These are phyloP conservation scores for Drosophila arawakana DNA, from an alignment of 1,140 invertebrate species.

Conservation along the genomic window DNA sequence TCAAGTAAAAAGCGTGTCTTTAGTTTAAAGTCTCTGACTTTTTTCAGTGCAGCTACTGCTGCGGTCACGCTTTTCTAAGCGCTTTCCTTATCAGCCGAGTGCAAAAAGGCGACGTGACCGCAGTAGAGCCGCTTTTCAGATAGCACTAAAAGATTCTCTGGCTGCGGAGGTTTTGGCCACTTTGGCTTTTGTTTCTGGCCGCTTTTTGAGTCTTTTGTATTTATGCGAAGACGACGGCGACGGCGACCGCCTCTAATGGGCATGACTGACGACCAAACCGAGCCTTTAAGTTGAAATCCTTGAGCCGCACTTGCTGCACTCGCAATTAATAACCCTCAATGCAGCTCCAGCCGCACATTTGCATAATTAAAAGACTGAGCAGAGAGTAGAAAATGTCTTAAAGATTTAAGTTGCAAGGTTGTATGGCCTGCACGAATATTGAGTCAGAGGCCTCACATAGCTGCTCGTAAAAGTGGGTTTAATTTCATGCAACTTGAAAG, in stretches of 20 bases:
- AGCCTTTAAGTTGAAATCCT: constrained; percentile 38
- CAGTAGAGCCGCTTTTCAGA: constrained; percentile 64
- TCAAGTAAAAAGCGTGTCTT: no score
- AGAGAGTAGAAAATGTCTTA: constrained; percentile 35
- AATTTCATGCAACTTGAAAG: constrained; percentile 79
- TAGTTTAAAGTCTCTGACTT: no score
- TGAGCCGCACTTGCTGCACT: constrained; percentile 36
- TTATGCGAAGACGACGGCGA: constrained; percentile 7
- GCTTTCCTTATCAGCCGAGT: constrained; percentile 69
- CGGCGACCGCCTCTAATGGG: constrained; percentile 59
- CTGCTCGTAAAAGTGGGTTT: constrained; percentile 72
- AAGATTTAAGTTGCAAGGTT: constrained; percentile 58
- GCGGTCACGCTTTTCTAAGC: constrained; percentile 81
- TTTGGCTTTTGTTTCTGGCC: constrained; percentile 53
- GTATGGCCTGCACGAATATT: not conserved
- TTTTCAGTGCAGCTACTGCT: constrained; percentile 9
- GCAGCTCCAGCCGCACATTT: constrained; percentile 66
- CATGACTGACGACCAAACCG: constrained; percentile 45
- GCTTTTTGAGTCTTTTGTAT: constrained; percentile 39
- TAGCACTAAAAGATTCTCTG: constrained; percentile 75
- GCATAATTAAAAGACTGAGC: constrained; percentile 71
- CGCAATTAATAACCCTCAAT: constrained; percentile 74
- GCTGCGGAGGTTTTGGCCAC: constrained; percentile 41
- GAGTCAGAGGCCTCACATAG: constrained; percentile 48
- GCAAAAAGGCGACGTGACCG: constrained; percentile 64